Conservation (phyloP, 2,797 vertebrate species). For the Lerista edwardsae region DNA sequence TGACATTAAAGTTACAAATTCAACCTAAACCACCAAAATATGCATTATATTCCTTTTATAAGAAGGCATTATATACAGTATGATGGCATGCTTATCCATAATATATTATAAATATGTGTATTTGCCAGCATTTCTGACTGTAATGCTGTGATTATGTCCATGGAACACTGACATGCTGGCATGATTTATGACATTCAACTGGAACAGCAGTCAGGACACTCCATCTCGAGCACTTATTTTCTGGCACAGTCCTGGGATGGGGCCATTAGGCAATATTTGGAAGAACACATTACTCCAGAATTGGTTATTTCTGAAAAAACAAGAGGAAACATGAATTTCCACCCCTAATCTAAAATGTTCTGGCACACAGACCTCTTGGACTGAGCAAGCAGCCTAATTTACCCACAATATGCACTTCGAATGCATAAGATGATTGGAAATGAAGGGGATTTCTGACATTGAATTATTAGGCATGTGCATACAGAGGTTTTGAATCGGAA, state of each 20-base stretch:
- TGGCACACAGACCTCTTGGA: neutral
- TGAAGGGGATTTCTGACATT: neutral
- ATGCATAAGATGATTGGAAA: neutral
- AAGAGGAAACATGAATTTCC: neutral
- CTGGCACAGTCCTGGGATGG: neutral
- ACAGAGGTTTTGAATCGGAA: neutral
- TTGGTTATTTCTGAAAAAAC: neutral
- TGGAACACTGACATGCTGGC: neutral
- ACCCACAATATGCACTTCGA: neutral
- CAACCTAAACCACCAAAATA: neutral
- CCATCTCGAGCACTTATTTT: neutral
- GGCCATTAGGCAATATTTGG: neutral
- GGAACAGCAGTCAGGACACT: neutral
- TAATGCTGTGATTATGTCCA: neutral
- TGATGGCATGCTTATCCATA: neutral
- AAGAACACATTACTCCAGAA: constrained; percentile 3
- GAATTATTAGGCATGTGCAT: neutral
- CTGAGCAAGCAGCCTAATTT: neutral
- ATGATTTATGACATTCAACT: neutral
- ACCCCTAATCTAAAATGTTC: neutral
- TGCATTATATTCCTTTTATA: neutral
- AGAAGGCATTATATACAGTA: neutral
- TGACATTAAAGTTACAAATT: neutral
- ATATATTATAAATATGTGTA: neutral
- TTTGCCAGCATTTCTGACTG: neutral